Evolutionary conservation across 2,888 invertebrate species (phyloP).

Genomic region (Mycogona germanica): DNA sequence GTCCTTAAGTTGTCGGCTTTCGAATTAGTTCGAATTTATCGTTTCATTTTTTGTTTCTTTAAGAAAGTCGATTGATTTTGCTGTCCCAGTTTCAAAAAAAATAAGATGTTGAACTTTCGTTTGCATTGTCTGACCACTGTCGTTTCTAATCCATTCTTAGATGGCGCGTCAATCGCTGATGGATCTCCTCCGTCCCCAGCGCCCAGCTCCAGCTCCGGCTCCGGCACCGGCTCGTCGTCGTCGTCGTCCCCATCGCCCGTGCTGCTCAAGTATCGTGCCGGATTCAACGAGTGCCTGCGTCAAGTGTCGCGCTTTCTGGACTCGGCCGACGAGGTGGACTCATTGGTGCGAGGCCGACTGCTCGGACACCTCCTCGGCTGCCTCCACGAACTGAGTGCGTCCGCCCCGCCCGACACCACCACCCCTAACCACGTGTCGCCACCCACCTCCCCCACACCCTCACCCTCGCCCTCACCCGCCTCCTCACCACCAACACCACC

Average conservation of each 20-base stretch:
- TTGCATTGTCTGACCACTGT: neutral
- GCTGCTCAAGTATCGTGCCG: slow-evolving; percentile 22
- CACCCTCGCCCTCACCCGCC: neutral
- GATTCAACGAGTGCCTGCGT: slow-evolving; percentile 5
- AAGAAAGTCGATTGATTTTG: no score
- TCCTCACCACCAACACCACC: neutral
- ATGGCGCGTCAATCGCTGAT: no score
- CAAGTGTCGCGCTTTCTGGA: slow-evolving; percentile 13
- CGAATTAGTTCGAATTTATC: no score
- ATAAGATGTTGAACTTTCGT: no score
- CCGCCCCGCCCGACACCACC: slow-evolving; percentile 30
- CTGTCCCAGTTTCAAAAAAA: no score
- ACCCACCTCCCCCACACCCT: neutral
- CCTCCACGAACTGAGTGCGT: slow-evolving; percentile 30
- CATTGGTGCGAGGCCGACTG: slow-evolving; percentile 2
- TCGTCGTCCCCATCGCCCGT: slow-evolving; percentile 20
- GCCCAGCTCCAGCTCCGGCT: no score
- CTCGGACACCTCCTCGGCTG: slow-evolving; percentile 1
- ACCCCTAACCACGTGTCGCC: neutral
- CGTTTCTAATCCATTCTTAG: no score
- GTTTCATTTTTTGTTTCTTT: no score
- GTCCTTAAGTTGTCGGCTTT: no score
- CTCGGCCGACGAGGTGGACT: slow-evolving; percentile 28
- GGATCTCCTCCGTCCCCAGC: no score
- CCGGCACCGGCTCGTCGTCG: slow-evolving; percentile 26